phyloP scores from a whole-genome alignment of 2,888 invertebrate genomes.

The Hemicrepidius hirtus region DNA sequence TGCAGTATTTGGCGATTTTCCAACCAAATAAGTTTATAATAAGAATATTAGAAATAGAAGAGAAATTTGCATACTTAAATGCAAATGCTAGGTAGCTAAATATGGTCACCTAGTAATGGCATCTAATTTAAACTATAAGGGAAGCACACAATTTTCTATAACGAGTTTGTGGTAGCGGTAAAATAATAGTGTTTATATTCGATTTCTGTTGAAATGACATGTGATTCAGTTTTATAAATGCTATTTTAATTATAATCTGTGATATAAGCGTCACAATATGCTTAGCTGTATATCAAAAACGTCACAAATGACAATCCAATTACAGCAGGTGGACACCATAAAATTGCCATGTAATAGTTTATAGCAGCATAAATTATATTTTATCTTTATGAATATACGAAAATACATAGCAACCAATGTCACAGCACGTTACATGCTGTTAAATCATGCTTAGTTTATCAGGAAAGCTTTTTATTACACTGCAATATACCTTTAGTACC shows the following conservation, averaged over 20 bases:
- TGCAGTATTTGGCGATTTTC: too few species aligned
- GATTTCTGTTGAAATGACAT: constrained; percentile 9
- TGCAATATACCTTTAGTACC: constrained; percentile 41
- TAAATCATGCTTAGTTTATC: constrained; percentile 63
- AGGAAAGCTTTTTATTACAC: constrained; percentile 49
- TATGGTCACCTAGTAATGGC: too few species aligned
- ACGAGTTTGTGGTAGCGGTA: too few species aligned
- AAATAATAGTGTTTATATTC: neutral
- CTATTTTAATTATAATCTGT: constrained; percentile 39
- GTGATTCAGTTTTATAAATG: constrained; percentile 5
- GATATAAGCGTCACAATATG: constrained; percentile 41
- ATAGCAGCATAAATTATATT: constrained; percentile 65
- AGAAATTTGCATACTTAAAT: too few species aligned
- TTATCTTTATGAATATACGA: constrained; percentile 67
- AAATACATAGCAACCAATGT: constrained; percentile 65
- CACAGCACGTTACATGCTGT: constrained; percentile 60
- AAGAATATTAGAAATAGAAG: too few species aligned
- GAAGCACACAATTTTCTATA: too few species aligned
- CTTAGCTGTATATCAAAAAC: constrained; percentile 49
- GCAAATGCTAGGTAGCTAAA: too few species aligned
- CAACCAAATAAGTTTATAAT: too few species aligned
- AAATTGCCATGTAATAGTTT: constrained; percentile 66
- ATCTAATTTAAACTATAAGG: too few species aligned
- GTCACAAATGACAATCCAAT: constrained; percentile 66
- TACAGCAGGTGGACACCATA: constrained; percentile 65